These are phyloP conservation scores for Pogonomyrmex californicus DNA, from an alignment of 1,140 invertebrate species.

Conservation along the genomic window DNA sequence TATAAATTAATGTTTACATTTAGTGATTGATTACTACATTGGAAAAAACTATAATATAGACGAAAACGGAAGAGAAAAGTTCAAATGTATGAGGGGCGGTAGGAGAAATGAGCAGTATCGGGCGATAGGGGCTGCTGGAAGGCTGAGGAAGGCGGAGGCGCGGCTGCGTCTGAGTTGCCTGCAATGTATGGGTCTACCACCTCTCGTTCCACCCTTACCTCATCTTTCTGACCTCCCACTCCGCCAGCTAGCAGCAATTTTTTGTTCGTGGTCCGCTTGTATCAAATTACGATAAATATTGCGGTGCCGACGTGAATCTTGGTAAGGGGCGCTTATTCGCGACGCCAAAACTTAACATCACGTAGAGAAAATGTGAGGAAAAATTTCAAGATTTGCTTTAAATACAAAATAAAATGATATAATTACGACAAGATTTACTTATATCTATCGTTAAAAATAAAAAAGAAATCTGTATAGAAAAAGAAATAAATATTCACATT, in stretches of 20 bases:
- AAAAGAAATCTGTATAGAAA: neutral
- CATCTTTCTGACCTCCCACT: conserved; percentile 65
- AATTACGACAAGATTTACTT: neutral
- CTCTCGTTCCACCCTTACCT: conserved; percentile 65
- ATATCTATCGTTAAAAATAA: conserved; percentile 8
- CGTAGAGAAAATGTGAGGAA: conserved; percentile 25
- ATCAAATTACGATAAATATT: conserved; percentile 86
- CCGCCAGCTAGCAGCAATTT: conserved; percentile 78
- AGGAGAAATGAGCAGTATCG: conserved; percentile 76
- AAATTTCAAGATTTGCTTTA: conserved; percentile 25
- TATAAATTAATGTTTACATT: conserved; percentile 67
- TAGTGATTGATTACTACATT: conserved; percentile 69
- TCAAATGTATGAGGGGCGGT: conserved; percentile 58
- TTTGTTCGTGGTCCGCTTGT: conserved; percentile 81
- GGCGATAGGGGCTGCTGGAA: conserved; percentile 77
- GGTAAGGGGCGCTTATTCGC: conserved; percentile 66
- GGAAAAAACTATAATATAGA: conserved; percentile 62
- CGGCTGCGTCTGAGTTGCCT: conserved; percentile 82
- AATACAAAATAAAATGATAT: conserved; percentile 12
- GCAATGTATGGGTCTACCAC: conserved; percentile 79
- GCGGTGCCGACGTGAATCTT: conserved; percentile 78
- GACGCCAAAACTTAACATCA: conserved; percentile 71
- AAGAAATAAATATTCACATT: neutral
- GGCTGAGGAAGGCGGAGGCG: conserved; percentile 72
- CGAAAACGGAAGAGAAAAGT: conserved; percentile 69